These are phyloP conservation scores for Mya arenaria DNA, from an alignment of 1,140 invertebrate species.

Conservation along the genomic window DNA sequence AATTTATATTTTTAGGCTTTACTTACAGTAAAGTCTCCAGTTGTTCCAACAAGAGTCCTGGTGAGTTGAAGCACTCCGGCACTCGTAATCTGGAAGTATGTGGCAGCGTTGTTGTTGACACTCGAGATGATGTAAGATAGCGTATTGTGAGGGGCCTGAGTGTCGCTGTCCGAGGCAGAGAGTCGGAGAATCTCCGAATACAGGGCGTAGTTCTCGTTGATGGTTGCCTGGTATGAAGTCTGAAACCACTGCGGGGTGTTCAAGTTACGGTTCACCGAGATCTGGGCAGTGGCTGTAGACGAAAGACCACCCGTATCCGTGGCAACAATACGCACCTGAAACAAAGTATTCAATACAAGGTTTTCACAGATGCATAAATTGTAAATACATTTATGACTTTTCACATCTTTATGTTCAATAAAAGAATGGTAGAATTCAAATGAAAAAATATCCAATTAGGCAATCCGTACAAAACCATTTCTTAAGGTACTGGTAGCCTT, in stretches of 20 bases:
- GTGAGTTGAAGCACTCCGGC: slow-evolving; percentile 53
- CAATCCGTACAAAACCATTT: too few species aligned
- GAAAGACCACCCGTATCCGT: slow-evolving; percentile 68
- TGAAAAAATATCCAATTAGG: too few species aligned
- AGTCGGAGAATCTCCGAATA: slow-evolving; percentile 42
- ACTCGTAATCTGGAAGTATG: slow-evolving; percentile 59
- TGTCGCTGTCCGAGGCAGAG: slow-evolving; percentile 56
- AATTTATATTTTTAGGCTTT: too few species aligned
- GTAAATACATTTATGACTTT: too few species aligned
- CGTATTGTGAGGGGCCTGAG: slow-evolving; percentile 59
- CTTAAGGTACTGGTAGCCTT: too few species aligned
- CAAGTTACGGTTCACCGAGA: slow-evolving; percentile 69
- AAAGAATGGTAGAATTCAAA: too few species aligned
- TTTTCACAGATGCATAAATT: too few species aligned
- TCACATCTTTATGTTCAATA: too few species aligned
- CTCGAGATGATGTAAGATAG: slow-evolving; percentile 53
- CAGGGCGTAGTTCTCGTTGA: slow-evolving; percentile 62
- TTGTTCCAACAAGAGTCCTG: slow-evolving; percentile 46
- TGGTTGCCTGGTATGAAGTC: neutral
- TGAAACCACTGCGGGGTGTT: slow-evolving; percentile 58
- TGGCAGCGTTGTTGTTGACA: slow-evolving; percentile 29
- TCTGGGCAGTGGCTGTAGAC: slow-evolving; percentile 59
- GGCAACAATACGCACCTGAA: slow-evolving; percentile 67
- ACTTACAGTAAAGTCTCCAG: slow-evolving; percentile 11
- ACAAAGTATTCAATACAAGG: too few species aligned